phyloP scores from a whole-genome alignment of 2,113 vertebrate species.

The Bubo scandiacus region DNA sequence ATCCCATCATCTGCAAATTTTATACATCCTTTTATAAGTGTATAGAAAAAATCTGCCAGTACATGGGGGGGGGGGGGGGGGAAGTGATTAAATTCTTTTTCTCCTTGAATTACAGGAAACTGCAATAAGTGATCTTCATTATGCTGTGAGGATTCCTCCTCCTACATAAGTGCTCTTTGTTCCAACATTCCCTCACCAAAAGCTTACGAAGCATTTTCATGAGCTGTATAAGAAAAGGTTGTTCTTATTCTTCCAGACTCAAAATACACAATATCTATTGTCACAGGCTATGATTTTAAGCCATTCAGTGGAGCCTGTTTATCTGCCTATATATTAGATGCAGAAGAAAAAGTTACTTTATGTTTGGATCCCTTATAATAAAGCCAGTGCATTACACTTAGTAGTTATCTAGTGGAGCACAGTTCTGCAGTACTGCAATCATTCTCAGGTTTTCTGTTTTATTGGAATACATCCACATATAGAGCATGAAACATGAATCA shows the following conservation, averaged over 20 bases:
- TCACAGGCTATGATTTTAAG: background rate
- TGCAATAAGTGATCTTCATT: background rate
- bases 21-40: background rate
- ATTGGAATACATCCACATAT: background rate
- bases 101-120: background rate
- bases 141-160: background rate
- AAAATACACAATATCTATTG: background rate
- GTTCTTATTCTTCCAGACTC: background rate
- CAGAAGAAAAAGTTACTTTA: background rate
- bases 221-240: background rate
- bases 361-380: background rate
- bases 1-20: background rate
- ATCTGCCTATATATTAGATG: background rate
- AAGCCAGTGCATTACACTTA: background rate
- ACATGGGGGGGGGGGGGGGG: rapidly evolving
- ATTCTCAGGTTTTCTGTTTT: background rate
- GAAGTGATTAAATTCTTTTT: background rate
- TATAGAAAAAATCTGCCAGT: background rate
- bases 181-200: background rate
- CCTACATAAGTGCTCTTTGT: background rate
- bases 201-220: background rate
- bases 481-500: background rate
- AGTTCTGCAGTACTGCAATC: background rate
- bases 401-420: background rate
- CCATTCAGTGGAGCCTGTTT: background rate